phyloP scores from a whole-genome alignment of 2,888 invertebrate species.

The Pollenia angustigena region DNA sequence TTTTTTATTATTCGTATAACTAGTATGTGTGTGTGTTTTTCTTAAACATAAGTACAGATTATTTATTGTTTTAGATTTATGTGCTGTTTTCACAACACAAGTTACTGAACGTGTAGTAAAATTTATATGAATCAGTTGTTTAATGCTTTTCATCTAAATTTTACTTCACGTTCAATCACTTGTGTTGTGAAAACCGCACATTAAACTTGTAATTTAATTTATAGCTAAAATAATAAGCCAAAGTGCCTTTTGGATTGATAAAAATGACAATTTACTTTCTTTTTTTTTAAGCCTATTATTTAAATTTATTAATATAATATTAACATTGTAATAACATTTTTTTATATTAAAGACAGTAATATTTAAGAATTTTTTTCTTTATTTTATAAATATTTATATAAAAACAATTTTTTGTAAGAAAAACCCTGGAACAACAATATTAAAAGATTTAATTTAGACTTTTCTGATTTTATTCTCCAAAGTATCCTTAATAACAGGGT shows the following conservation, averaged over 20 bases:
- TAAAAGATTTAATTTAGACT: too few relatives aligned
- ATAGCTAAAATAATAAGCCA: conserved; percentile 66
- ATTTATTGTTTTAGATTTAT: too few relatives aligned
- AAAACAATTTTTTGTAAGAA: too few relatives aligned
- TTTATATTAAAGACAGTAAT: background rate
- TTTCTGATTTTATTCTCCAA: too few relatives aligned
- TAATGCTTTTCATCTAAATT: conserved; percentile 19
- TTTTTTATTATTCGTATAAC: conserved; percentile 1
- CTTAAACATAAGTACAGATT: too few relatives aligned
- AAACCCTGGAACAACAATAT: too few relatives aligned
- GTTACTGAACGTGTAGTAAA: background rate
- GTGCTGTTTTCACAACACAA: too few relatives aligned
- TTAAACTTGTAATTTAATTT: conserved; percentile 20
- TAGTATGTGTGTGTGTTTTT: too few relatives aligned
- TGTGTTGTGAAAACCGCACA: too few relatives aligned
- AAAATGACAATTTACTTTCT: conserved; percentile 63
- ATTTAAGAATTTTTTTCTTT: background rate
- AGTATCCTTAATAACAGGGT: too few relatives aligned
- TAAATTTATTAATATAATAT: conserved; percentile 8
- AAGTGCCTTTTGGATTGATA: conserved; percentile 71
- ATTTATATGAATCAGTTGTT: conserved; percentile 23
- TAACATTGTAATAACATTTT: background rate
- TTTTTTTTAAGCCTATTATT: conserved; percentile 2
- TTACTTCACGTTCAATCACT: background rate
- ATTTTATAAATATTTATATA: too few relatives aligned